A percentile compares a stretch with the other conserved stretches of the same genome.
These are phyloP conservation scores for Pristionchus mayeri DNA, from an alignment of 2,888 invertebrate genomes.

Conservation along the genomic window DNA sequence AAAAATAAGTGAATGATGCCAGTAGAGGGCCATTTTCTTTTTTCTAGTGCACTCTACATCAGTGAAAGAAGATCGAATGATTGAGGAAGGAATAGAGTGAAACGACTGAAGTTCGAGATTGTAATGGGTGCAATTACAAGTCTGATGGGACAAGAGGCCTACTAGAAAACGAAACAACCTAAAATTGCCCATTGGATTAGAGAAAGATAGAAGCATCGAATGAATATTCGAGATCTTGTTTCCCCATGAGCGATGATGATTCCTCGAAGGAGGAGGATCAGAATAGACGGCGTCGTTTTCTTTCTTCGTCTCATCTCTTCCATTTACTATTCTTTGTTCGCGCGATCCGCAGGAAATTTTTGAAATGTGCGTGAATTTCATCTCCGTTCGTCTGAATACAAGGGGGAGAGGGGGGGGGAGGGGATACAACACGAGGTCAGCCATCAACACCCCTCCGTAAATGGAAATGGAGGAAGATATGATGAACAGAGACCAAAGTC, in stretches of 20 bases:
- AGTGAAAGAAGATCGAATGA: background rate
- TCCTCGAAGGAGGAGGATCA: background rate
- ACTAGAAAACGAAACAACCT: background rate
- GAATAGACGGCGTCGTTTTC: background rate
- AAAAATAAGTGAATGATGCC: background rate
- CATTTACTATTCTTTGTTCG: slow-evolving; percentile 37
- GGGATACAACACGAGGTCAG: background rate
- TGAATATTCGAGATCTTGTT: background rate
- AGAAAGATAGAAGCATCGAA: background rate
- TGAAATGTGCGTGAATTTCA: slow-evolving; percentile 15
- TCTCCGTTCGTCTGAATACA: slow-evolving; percentile 18
- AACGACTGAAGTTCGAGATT: background rate
- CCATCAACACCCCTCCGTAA: background rate
- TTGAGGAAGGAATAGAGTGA: background rate
- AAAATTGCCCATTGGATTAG: background rate
- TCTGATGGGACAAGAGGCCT: background rate
- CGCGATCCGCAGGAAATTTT: background rate
- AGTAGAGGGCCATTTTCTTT: background rate
- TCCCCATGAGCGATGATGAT: too few species aligned
- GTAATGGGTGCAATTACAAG: background rate
- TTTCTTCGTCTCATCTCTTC: background rate
- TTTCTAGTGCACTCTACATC: background rate
- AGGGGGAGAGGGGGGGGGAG: background rate
- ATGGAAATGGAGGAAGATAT: too few species aligned
- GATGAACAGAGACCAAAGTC: too few species aligned